Evolutionary conservation across 2,888 invertebrate species (phyloP).

Genomic region (Fragum whitleyi): DNA sequence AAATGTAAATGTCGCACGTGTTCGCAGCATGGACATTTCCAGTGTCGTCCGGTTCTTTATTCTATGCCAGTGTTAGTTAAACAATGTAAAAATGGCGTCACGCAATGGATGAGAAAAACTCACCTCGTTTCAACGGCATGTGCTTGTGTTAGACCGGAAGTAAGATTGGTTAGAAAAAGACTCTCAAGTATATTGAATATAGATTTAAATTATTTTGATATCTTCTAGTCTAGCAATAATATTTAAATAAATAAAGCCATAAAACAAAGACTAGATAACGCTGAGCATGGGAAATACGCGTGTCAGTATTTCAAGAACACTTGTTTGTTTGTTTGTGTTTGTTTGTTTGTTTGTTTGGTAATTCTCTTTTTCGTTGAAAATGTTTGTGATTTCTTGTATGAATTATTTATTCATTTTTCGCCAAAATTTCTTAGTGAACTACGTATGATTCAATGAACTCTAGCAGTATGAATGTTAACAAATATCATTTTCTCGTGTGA

Average conservation of each 20-base stretch:
- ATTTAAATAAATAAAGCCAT: neutral
- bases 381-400: too few relatives aligned
- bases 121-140: slow-evolving; percentile 60
- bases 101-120: slow-evolving; percentile 49
- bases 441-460: too few relatives aligned
- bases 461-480: too few relatives aligned
- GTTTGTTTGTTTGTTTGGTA: too few relatives aligned
- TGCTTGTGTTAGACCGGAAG: slow-evolving; percentile 41
- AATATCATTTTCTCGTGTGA: too few relatives aligned
- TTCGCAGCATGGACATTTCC: slow-evolving; percentile 41
- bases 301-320: neutral
- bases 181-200: slow-evolving; percentile 27
- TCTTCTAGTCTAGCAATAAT: neutral
- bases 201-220: slow-evolving; percentile 19
- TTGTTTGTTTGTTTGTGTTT: too few relatives aligned
- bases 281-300: neutral
- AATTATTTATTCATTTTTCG: too few relatives aligned
- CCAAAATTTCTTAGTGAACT: too few relatives aligned
- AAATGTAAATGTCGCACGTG: slow-evolving; percentile 56
- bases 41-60: slow-evolving; percentile 63
- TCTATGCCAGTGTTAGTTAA: slow-evolving; percentile 57
- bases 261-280: too few relatives aligned
- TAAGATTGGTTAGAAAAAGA: slow-evolving; percentile 24
- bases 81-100: slow-evolving; percentile 47
- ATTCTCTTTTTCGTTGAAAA: too few relatives aligned